phyloP scores from a whole-genome alignment of 2,888 invertebrate species.

The Masnerella sp. region DNA sequence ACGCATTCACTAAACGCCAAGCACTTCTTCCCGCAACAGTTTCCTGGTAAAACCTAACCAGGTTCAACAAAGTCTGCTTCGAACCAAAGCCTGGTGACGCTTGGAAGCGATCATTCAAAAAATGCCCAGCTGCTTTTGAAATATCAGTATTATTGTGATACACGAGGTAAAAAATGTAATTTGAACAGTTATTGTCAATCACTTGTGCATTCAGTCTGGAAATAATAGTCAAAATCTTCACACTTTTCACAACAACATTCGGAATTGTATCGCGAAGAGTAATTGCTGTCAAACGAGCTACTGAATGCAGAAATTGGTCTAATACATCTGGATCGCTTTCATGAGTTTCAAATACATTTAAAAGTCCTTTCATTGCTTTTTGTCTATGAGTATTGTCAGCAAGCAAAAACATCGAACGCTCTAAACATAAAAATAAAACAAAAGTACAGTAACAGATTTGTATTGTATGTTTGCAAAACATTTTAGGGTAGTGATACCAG shows the following conservation, averaged over 20 bases:
- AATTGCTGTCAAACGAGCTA: neutral
- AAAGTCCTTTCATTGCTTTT: slow-evolving; percentile 6
- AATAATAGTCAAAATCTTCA: neutral
- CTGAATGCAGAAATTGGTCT: neutral
- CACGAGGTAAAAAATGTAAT: neutral
- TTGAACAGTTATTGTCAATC: neutral
- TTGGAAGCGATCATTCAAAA: no score
- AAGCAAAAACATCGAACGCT: slow-evolving; percentile 9
- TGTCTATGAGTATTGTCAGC: neutral
- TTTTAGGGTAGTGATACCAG: no score
- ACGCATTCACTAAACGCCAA: slow-evolving; percentile 1
- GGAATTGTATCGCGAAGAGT: neutral
- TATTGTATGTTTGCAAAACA: neutral
- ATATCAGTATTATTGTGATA: slow-evolving; percentile 12
- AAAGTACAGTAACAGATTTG: no score
- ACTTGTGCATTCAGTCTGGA: neutral
- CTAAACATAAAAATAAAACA: slow-evolving; percentile 12
- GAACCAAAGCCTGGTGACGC: neutral
- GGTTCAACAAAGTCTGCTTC: neutral
- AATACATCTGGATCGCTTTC: neutral
- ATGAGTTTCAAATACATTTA: slow-evolving; percentile 12
- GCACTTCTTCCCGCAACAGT: neutral
- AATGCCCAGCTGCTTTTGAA: slow-evolving; percentile 11
- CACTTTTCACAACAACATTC: slow-evolving; percentile 1
- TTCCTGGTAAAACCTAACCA: slow-evolving; percentile 20